Conservation (phyloP, 92 coral and sea anemone species). For the Epizoanthus fatuus region DNA sequence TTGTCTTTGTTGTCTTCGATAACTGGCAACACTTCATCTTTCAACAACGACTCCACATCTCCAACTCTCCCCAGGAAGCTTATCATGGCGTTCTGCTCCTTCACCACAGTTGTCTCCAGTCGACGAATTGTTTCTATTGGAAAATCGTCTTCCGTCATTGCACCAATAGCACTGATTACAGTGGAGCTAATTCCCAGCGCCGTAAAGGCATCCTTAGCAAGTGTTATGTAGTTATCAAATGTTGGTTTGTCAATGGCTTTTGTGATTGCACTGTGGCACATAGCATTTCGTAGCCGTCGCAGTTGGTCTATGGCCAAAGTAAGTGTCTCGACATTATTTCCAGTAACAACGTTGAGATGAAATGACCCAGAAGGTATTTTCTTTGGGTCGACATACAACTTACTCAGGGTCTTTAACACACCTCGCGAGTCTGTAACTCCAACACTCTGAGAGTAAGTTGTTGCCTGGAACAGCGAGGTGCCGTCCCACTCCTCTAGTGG, state of each 20-base stretch:
- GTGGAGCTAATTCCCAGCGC: conserved; percentile 5
- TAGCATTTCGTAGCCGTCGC: conserved; percentile 34
- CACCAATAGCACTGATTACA: too few species aligned
- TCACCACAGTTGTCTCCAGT: too few species aligned
- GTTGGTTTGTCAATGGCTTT: conserved; percentile 23
- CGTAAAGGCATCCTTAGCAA: conserved; percentile 30
- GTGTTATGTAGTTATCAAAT: neutral
- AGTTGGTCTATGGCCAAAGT: conserved; percentile 59
- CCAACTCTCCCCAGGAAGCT: too few species aligned
- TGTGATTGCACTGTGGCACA: conserved; percentile 33
- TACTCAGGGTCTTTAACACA: neutral
- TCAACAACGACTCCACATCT: too few species aligned
- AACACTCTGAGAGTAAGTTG: conserved; percentile 54
- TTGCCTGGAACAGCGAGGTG: conserved; percentile 55
- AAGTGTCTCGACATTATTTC: conserved; percentile 42
- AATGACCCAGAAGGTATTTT: conserved; percentile 30
- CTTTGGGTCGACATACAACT: conserved; percentile 43
- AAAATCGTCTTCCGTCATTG: too few species aligned
- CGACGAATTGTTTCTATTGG: too few species aligned
- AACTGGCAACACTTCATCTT: too few species aligned
- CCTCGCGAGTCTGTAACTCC: conserved; percentile 17
- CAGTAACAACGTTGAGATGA: conserved; percentile 2
- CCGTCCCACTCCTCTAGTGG: conserved; percentile 51
- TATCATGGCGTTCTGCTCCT: too few species aligned
- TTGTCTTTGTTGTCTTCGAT: too few species aligned